phyloP scores from a whole-genome alignment of 1,140 invertebrate genomes.

The Metaphire vulgaris region DNA sequence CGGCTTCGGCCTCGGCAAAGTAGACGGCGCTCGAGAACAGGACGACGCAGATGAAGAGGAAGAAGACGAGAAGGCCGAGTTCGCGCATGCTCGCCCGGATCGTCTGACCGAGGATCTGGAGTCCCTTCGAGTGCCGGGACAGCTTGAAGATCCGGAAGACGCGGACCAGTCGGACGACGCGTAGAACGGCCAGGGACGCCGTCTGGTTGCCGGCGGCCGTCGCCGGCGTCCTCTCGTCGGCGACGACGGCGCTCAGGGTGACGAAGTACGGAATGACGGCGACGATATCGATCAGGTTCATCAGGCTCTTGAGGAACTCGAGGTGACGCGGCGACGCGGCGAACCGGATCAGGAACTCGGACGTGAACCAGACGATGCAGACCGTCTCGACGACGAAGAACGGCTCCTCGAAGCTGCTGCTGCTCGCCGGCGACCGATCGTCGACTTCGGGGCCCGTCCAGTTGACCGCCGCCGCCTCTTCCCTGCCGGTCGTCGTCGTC shows the following conservation, averaged over 20 bases:
- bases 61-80: slow-evolving; percentile 98
- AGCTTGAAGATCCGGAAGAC: slow-evolving; percentile 54
- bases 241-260: slow-evolving; percentile 93
- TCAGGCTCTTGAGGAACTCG: slow-evolving; percentile 64
- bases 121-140: slow-evolving; percentile 53
- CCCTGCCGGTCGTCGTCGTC: no score
- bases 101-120: slow-evolving; percentile 66
- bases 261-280: slow-evolving; percentile 99
- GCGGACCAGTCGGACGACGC: slow-evolving; percentile 51
- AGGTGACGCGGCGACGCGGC: slow-evolving; percentile 48
- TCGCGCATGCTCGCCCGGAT: slow-evolving; percentile 99
- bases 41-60: slow-evolving; percentile 91
- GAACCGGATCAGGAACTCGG: slow-evolving; percentile 45
- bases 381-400: slow-evolving; percentile 48
- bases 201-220: neutral
- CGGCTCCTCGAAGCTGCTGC: slow-evolving; percentile 47
- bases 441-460: neutral
- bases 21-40: slow-evolving; percentile 96
- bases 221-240: slow-evolving; percentile 63
- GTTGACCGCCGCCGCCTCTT: neutral
- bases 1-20: slow-evolving; percentile 84
- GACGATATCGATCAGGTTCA: slow-evolving; percentile 97
- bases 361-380: slow-evolving; percentile 54
- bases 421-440: neutral
- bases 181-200: slow-evolving; percentile 48